These are phyloP conservation scores for Odontomyia ornata DNA, from an alignment of 2,888 invertebrate species.

Conservation along the genomic window DNA sequence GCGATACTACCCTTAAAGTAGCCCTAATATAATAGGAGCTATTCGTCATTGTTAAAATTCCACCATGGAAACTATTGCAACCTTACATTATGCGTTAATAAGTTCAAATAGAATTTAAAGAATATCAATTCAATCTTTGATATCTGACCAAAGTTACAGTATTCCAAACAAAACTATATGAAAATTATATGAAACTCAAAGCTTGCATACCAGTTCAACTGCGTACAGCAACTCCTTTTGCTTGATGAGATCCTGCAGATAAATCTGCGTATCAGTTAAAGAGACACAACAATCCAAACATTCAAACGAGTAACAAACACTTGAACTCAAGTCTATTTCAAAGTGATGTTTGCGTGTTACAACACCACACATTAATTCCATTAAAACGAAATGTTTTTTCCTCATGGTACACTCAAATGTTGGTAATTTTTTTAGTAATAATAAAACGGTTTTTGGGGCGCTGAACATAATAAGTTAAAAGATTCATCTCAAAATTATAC, in stretches of 20 bases:
- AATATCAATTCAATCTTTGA: neutral
- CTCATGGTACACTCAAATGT: neutral
- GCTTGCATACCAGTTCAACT: conserved; percentile 79
- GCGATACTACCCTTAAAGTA: neutral
- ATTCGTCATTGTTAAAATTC: too few relatives aligned
- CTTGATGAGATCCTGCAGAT: conserved; percentile 89
- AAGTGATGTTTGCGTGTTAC: neutral
- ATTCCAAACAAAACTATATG: conserved; percentile 16
- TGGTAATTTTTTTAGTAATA: too few relatives aligned
- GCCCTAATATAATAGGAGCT: too few relatives aligned
- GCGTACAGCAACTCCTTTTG: conserved; percentile 84
- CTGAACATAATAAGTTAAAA: too few relatives aligned
- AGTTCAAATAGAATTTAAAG: neutral
- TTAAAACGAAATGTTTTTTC: neutral
- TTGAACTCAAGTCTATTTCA: conserved; percentile 24
- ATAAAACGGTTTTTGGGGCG: too few relatives aligned
- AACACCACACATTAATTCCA: neutral
- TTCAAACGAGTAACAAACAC: conserved; percentile 41
- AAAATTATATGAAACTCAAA: conserved; percentile 18
- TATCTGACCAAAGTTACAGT: neutral
- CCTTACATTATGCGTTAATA: conserved; percentile 20
- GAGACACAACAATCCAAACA: conserved; percentile 47
- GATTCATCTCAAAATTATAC: too few relatives aligned
- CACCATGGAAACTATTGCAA: too few relatives aligned
- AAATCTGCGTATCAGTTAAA: conserved; percentile 74